Conservation (phyloP, 2,888 invertebrate species). For the Cartodere bifasciata region DNA sequence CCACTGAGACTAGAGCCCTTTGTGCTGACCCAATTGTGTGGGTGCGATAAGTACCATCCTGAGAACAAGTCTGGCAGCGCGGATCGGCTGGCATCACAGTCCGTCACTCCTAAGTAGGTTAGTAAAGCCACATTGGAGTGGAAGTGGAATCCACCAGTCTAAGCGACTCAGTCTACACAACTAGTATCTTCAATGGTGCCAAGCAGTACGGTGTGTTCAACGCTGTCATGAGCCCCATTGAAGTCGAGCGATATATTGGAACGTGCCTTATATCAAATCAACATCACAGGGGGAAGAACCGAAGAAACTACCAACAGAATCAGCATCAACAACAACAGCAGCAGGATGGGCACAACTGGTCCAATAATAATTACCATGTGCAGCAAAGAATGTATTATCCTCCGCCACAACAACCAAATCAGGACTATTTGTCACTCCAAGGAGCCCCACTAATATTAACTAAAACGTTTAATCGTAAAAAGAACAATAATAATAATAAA, state of each 20-base stretch:
- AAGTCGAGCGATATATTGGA: constrained; percentile 51
- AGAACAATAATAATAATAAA: constrained; percentile 19
- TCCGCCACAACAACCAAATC: constrained; percentile 9
- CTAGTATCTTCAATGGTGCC: constrained; percentile 5
- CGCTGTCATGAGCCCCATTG: constrained; percentile 59
- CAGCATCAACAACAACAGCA: constrained; percentile 27
- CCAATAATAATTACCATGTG: constrained; percentile 46
- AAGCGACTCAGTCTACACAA: not conserved
- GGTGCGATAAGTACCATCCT: constrained; percentile 19
- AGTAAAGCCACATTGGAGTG: constrained; percentile 31
- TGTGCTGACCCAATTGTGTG: constrained; percentile 33
- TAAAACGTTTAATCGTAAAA: constrained; percentile 42
- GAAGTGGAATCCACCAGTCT: not conserved
- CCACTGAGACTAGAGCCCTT: constrained; percentile 15
- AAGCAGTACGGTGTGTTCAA: constrained; percentile 14
- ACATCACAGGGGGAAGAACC: constrained; percentile 19
- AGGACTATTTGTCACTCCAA: no score
- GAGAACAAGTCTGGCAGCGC: constrained; percentile 9
- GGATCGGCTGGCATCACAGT: constrained; percentile 17
- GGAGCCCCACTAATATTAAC: constrained; percentile 73
- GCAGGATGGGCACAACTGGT: constrained; percentile 24
- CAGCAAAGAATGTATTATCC: constrained; percentile 9
- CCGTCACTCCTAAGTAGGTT: constrained; percentile 28
- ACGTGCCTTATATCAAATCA: constrained; percentile 45
- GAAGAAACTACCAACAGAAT: constrained; percentile 15